Percentiles rank a stretch among this genome's conserved stretches.
Evolutionary conservation across 1,140 invertebrate genomes (phyloP).

Genomic region (Ceratina australensis): DNA sequence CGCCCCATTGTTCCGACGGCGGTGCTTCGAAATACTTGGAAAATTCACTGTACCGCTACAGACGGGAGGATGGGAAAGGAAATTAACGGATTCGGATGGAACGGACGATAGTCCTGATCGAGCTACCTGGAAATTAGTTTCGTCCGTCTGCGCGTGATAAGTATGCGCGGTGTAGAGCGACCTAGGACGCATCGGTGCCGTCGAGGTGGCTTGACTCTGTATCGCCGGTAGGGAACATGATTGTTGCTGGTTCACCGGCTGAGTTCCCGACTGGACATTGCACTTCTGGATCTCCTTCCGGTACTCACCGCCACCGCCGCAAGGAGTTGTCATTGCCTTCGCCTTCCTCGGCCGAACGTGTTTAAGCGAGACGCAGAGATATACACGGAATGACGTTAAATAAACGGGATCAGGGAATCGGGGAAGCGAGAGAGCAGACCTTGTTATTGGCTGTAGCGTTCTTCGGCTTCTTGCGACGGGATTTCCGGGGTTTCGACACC

Average conservation of each 20-base stretch:
- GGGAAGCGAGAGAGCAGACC: conserved; percentile 44
- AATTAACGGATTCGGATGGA: too few relatives aligned
- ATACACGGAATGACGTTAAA: too few relatives aligned
- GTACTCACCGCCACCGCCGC: conserved; percentile 61
- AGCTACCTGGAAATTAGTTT: conserved; percentile 67
- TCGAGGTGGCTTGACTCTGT: conserved; percentile 60
- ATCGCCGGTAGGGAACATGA: conserved; percentile 57
- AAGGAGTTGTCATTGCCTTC: conserved; percentile 63
- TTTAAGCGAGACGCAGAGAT: too few relatives aligned
- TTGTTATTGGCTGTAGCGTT: conserved; percentile 64
- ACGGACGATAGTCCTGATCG: too few relatives aligned
- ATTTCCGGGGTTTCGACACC: conserved; percentile 65
- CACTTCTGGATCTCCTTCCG: conserved; percentile 71
- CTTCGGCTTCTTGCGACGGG: conserved; percentile 68
- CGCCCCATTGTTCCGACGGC: conserved; percentile 73
- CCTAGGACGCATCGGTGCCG: conserved; percentile 67
- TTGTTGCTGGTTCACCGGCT: conserved; percentile 33
- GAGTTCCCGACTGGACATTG: conserved; percentile 29
- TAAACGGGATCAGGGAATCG: background rate
- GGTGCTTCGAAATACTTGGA: conserved; percentile 73
- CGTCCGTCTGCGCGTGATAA: conserved; percentile 69
- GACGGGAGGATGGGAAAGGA: background rate
- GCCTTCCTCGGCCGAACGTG: conserved; percentile 22
- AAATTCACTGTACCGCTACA: conserved; percentile 73
- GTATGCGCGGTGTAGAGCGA: conserved; percentile 73